A percentile compares a stretch with the other conserved stretches of the same genome.
phyloP scores from a whole-genome alignment of 1,140 invertebrate genomes.

The Orussus abietinus region DNA sequence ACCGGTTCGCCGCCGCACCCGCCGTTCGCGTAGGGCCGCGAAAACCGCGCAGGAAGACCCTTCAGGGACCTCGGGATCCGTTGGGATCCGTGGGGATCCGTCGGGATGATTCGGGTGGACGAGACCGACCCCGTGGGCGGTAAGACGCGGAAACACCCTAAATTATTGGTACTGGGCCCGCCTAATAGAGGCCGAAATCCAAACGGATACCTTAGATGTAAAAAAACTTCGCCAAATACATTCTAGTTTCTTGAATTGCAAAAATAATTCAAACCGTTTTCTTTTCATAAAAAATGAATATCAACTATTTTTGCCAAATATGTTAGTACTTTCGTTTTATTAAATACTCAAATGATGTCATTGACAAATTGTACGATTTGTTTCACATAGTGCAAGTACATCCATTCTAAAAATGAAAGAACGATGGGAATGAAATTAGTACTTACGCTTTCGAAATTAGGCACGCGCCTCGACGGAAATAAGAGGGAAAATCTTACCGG shows the following conservation, averaged over 20 bases:
- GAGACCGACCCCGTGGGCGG: constrained; percentile 81
- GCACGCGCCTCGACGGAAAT: too few relatives aligned
- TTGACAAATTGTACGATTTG: too few relatives aligned
- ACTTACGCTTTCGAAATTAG: too few relatives aligned
- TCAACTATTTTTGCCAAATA: not conserved
- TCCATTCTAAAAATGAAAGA: too few relatives aligned
- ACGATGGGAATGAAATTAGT: too few relatives aligned
- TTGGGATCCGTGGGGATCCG: not conserved
- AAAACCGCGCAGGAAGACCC: constrained; percentile 6
- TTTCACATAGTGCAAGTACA: too few relatives aligned
- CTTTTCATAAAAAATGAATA: constrained; percentile 1
- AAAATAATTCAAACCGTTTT: too few relatives aligned
- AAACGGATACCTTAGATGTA: not conserved
- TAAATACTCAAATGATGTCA: too few relatives aligned
- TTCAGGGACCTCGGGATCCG: not conserved
- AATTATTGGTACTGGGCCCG: constrained; percentile 4
- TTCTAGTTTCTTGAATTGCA: too few relatives aligned
- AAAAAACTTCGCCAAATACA: too few relatives aligned
- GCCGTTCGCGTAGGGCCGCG: not conserved
- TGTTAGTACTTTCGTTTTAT: not conserved
- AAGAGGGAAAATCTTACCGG: too few relatives aligned
- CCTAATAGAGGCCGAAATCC: constrained; percentile 2
- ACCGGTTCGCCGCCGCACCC: constrained; percentile 22
- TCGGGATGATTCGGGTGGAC: constrained; percentile 76
- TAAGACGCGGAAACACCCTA: constrained; percentile 55